Evolutionary conservation across 2,113 vertebrate species (phyloP).

Genomic region (Chionomys nivalis): DNA sequence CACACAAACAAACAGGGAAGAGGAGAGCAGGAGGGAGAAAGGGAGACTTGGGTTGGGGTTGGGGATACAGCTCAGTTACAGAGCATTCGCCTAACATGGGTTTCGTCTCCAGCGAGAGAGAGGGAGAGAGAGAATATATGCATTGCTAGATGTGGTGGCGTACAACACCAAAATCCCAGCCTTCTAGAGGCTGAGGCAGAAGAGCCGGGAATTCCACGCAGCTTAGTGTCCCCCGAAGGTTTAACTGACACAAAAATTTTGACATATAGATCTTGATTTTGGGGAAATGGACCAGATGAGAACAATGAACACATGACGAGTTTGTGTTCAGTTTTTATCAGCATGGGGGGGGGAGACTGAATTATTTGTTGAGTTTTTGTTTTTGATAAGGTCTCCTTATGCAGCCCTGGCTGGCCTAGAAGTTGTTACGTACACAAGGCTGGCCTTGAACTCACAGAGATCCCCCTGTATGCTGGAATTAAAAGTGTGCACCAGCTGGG

Average conservation of each 20-base stretch:
- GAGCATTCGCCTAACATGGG: neutral
- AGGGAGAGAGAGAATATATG: neutral
- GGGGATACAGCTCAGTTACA: neutral
- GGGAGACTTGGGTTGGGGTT: neutral
- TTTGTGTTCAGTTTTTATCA: neutral
- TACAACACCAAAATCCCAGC: neutral
- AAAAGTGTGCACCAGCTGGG: neutral
- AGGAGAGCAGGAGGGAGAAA: accelerated
- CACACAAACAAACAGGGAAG: neutral
- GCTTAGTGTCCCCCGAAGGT: neutral
- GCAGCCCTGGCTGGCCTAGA: neutral
- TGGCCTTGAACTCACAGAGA: neutral
- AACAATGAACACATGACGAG: neutral
- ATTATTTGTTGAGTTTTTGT: neutral
- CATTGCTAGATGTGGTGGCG: neutral
- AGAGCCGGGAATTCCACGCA: neutral
- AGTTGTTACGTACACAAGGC: neutral
- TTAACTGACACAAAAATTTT: neutral
- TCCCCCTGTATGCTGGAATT: neutral
- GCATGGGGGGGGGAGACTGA: neutral
- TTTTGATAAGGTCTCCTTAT: neutral
- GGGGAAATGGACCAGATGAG: neutral
- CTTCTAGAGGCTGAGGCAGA: neutral
- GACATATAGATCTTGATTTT: neutral
- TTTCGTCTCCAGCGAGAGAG: neutral